Percentiles rank a stretch among this genome's conserved stretches.
Evolutionary conservation across 2,797 vertebrate species (phyloP).

Genomic region (Brachymystax lenok): DNA sequence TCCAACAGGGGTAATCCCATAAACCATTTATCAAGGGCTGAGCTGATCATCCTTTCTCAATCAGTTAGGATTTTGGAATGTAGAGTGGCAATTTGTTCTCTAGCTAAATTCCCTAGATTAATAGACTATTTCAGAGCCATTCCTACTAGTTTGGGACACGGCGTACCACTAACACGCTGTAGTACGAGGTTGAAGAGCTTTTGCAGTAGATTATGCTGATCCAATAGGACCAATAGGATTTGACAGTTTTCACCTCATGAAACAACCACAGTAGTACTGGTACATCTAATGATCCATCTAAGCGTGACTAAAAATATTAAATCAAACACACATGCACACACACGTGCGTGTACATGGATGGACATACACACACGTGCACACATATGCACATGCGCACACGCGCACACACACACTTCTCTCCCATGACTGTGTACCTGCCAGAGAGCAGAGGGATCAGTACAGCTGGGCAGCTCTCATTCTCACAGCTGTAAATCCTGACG

Average conservation of each 20-base stretch:
- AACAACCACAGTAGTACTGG: slow-evolving; percentile 60
- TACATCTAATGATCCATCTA: slow-evolving; percentile 67
- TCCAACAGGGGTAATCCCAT: slow-evolving; percentile 56
- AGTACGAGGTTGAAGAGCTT: slow-evolving; percentile 54
- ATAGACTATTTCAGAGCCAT: slow-evolving; percentile 49
- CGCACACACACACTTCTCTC: not conserved
- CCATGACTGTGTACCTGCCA: slow-evolving; percentile 28
- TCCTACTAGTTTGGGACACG: slow-evolving; percentile 23
- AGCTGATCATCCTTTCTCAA: slow-evolving; percentile 64
- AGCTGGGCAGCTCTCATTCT: slow-evolving; percentile 33
- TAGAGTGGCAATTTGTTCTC: slow-evolving; percentile 66
- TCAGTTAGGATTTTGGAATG: slow-evolving; percentile 65
- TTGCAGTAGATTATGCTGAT: slow-evolving; percentile 66
- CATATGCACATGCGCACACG: not conserved
- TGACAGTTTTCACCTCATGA: slow-evolving; percentile 58
- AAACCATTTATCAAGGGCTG: slow-evolving; percentile 56
- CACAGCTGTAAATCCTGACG: slow-evolving; percentile 34
- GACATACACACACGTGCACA: too few relatives aligned
- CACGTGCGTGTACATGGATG: too few relatives aligned
- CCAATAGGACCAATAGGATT: slow-evolving; percentile 64
- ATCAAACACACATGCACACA: too few relatives aligned
- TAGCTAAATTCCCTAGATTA: slow-evolving; percentile 57
- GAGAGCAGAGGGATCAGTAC: slow-evolving; percentile 43
- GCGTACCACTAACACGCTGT: slow-evolving; percentile 42
- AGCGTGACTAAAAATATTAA: slow-evolving; percentile 71